Conservation (phyloP, 2,888 invertebrate species). For the Mesochorus sp. region DNA sequence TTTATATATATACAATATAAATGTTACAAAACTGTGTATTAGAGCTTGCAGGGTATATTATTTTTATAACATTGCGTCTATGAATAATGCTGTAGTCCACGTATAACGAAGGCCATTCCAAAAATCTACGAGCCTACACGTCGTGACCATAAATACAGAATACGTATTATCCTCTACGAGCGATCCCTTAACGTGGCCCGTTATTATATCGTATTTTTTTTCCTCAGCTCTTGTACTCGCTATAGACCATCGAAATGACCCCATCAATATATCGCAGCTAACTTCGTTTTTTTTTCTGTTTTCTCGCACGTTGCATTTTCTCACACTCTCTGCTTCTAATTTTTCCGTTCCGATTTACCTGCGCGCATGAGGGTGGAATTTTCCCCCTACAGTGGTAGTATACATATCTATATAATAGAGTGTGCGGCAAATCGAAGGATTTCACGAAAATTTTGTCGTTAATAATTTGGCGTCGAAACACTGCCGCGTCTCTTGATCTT, state of each 20-base stretch:
- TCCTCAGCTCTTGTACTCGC: neutral
- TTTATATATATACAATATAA: too few species aligned
- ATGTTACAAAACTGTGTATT: constrained; percentile 36
- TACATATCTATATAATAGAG: too few species aligned
- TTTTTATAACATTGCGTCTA: constrained; percentile 53
- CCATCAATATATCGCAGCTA: constrained; percentile 51
- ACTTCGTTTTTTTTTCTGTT: constrained; percentile 15
- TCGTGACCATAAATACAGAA: constrained; percentile 52
- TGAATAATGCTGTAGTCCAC: constrained; percentile 46
- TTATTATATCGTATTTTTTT: constrained; percentile 44
- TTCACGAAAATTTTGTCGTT: too few species aligned
- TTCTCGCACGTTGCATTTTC: constrained; percentile 15
- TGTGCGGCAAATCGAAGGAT: too few species aligned
- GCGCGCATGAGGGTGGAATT: constrained; percentile 12
- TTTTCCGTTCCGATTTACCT: constrained; percentile 16
- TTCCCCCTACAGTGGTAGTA: neutral
- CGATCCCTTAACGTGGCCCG: constrained; percentile 21
- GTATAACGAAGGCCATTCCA: constrained; percentile 42
- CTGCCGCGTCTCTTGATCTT: too few species aligned
- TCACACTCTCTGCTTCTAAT: too few species aligned
- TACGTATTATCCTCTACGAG: constrained; percentile 30
- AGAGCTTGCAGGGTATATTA: constrained; percentile 8
- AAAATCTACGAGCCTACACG: constrained; percentile 46
- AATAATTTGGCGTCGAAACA: too few species aligned
- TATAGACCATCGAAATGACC: constrained; percentile 52